These are phyloP conservation scores for Ceyx margarethae DNA, from an alignment of 2,113 vertebrate species.

Conservation along the genomic window DNA sequence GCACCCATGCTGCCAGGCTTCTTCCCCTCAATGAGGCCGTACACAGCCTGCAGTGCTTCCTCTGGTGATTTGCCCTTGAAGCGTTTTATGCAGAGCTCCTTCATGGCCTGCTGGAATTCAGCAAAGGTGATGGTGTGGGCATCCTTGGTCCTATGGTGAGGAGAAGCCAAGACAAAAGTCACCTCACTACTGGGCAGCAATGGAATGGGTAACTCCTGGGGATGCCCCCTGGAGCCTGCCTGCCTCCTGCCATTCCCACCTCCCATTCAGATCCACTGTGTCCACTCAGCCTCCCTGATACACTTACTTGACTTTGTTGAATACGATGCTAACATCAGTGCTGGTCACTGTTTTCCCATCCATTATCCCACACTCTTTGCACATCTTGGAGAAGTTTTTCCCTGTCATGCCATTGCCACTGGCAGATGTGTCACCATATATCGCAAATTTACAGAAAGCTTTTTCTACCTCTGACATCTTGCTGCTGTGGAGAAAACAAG, in stretches of 20 bases:
- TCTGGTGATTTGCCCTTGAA: conserved; percentile 81
- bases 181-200: rapidly evolving
- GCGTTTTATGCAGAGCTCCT: conserved; percentile 81
- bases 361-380: conserved; percentile 86
- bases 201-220: neutral
- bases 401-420: conserved; percentile 81
- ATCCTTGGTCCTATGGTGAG: conserved; percentile 73
- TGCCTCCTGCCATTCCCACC: rapidly evolving
- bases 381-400: conserved; percentile 90
- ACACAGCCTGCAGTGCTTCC: conserved; percentile 78
- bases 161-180: neutral
- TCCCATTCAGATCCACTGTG: rapidly evolving
- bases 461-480: conserved; percentile 70
- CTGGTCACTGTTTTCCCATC: conserved; percentile 83
- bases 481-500: neutral
- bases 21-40: conserved; percentile 81
- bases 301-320: conserved; percentile 91
- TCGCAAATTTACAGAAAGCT: conserved; percentile 81
- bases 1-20: conserved; percentile 74
- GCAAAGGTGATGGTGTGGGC: conserved; percentile 82
- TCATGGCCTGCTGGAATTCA: conserved; percentile 84
- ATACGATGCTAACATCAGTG: conserved; percentile 86
- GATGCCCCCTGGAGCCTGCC: neutral
- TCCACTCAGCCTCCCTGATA: rapidly evolving
- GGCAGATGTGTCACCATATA: conserved; percentile 81